These are phyloP conservation scores for Pedionomus torquatus DNA, from an alignment of 2,113 vertebrate genomes.

Conservation along the genomic window DNA sequence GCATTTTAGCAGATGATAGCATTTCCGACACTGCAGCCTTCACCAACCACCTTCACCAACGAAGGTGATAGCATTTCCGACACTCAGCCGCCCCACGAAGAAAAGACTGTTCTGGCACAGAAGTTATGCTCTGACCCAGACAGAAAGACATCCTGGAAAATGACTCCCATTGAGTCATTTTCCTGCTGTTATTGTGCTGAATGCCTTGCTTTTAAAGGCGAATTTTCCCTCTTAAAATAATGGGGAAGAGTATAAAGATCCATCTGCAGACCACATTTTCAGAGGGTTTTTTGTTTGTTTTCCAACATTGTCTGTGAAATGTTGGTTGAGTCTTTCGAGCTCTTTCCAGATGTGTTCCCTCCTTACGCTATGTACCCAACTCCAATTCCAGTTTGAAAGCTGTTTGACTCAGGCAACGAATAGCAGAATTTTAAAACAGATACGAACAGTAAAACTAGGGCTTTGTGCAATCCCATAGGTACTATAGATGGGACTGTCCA, in stretches of 20 bases:
- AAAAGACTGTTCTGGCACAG: background rate
- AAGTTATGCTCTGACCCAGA: conserved; percentile 20
- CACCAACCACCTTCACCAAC: too few relatives aligned
- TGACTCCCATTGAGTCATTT: conserved; percentile 27
- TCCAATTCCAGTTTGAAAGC: conserved; percentile 64
- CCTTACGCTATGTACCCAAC: conserved; percentile 5
- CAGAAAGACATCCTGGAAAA: conserved; percentile 40
- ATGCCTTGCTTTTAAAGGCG: conserved; percentile 46
- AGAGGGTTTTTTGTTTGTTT: conserved; percentile 54
- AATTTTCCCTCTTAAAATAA: conserved; percentile 45
- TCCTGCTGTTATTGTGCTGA: conserved; percentile 35
- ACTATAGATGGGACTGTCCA: conserved; percentile 57
- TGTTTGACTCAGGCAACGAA: conserved; percentile 54
- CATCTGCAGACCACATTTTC: conserved; percentile 56
- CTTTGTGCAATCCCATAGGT: conserved; percentile 58
- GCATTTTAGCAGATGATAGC: background rate
- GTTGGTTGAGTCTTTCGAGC: background rate
- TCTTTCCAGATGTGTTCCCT: conserved; percentile 60
- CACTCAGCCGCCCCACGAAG: background rate
- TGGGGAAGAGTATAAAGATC: conserved; percentile 27
- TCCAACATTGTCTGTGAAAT: conserved; percentile 56
- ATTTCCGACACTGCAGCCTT: background rate
- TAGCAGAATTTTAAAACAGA: conserved; percentile 67
- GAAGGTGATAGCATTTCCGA: background rate
- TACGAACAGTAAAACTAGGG: conserved; percentile 61